Evolutionary conservation across 1,140 invertebrate genomes (phyloP).

Genomic region (Triops longicaudatus): DNA sequence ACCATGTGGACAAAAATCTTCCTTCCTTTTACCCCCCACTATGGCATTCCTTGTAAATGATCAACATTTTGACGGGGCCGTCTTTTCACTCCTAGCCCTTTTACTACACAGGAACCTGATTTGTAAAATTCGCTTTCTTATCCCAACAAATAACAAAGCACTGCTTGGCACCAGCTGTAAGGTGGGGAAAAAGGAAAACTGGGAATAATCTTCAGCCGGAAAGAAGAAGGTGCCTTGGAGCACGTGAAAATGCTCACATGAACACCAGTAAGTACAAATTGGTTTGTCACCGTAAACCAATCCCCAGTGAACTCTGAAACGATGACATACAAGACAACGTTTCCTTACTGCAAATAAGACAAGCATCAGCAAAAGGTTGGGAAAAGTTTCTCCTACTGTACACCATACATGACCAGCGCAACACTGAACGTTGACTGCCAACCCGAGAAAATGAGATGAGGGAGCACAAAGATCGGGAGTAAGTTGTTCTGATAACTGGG

Average conservation of each 20-base stretch:
- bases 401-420: neutral
- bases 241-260: neutral
- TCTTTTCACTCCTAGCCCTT: neutral
- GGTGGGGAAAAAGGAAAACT: neutral
- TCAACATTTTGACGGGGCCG: neutral
- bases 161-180: neutral
- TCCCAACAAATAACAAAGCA: neutral
- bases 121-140: neutral
- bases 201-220: neutral
- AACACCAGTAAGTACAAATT: neutral
- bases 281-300: neutral
- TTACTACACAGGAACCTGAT: neutral
- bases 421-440: neutral
- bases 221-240: neutral
- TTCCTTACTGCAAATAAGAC: constrained; percentile 12
- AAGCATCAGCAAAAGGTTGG: neutral
- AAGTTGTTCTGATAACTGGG: neutral
- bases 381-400: neutral
- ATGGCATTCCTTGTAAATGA: neutral
- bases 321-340: constrained; percentile 3
- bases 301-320: neutral
- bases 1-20: neutral
- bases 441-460: neutral
- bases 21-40: neutral
- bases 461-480: neutral